A percentile compares a stretch with the other conserved stretches of the same genome.
These are phyloP conservation scores for Calameuta filiformis DNA, from an alignment of 2,888 invertebrate genomes.

Conservation along the genomic window DNA sequence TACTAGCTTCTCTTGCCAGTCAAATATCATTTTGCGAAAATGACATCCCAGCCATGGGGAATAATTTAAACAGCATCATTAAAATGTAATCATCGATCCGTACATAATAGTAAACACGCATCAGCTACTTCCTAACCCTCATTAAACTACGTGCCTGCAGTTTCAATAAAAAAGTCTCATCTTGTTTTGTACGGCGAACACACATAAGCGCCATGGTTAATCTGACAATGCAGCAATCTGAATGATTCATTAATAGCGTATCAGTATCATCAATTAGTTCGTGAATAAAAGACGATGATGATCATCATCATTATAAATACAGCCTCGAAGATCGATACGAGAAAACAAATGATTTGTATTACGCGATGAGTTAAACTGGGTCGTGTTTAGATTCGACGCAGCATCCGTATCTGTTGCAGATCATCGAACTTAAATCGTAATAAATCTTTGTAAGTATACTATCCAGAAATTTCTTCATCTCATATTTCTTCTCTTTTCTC, in stretches of 20 bases:
- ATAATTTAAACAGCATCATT: neutral
- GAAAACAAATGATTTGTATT: neutral
- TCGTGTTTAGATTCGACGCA: neutral
- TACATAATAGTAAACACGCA: neutral
- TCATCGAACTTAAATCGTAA: neutral
- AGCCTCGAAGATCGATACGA: neutral
- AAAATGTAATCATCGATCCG: neutral
- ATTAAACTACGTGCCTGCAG: neutral
- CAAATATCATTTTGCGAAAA: neutral
- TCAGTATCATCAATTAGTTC: neutral
- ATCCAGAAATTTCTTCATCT: too few species aligned
- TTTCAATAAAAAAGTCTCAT: neutral
- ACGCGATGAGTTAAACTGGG: neutral
- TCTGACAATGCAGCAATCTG: neutral
- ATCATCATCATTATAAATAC: neutral
- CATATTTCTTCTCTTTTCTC: too few species aligned
- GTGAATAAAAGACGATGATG: neutral
- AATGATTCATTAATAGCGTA: neutral
- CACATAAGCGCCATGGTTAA: too few species aligned
- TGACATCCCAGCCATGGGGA: neutral
- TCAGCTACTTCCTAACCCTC: neutral
- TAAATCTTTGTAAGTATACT: neutral
- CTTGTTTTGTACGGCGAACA: neutral
- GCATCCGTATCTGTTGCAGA: neutral
- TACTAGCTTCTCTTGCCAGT: neutral